Base-by-base conservation (phyloP, 2,113 vertebrate genomes). In the Ptilonorhynchus violaceus region DNA sequence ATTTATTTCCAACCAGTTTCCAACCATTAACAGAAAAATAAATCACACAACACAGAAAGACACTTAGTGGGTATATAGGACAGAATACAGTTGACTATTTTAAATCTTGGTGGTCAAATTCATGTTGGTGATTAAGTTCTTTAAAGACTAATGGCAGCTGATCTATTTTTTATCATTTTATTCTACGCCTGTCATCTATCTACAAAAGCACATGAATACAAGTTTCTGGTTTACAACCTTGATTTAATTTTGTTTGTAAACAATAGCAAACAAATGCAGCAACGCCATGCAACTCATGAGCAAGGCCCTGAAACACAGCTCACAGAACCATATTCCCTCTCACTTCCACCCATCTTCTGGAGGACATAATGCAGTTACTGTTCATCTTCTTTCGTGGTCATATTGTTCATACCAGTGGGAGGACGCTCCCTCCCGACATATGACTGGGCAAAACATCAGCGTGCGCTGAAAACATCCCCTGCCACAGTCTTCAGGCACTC, bases 191-290 rank as follows among this genome's bases (percentile, higher is more conserved):
- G 24, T 78, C 56, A 64, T 64, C 79, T 41, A 37, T 50, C 79
- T 66, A 81, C 27, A 63, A 39, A 73, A 63, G 47, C 13, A 24
- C 20, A 59, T 18, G 75, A 91, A 83, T 47, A 58, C 1, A 8
- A 39, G 74, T 80, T 89, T 69, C 63, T 80, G 28, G 3, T 93
- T 92, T 89, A 84, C 59, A 89, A 64, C 37, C 39, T 73, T 64
- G 77, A 88, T 70, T 93, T 60, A 78, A 88, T 93, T 94, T 44
- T 31, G 23, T 78, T 85, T 93, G 39, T 55, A 94, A 96, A 79
- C 2, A 2, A 46, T 58, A 50, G 56, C 62, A 59, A 93, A 91
- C 49, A 89, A 80, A 91, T 59, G 49, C 50, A 92, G 73, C 69
- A 37, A 42, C 28, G 41, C 15, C 16, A 11, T 58, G 44, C 67